Conservation (phyloP, 2,113 vertebrate species). For the Dipodomys merriami region DNA sequence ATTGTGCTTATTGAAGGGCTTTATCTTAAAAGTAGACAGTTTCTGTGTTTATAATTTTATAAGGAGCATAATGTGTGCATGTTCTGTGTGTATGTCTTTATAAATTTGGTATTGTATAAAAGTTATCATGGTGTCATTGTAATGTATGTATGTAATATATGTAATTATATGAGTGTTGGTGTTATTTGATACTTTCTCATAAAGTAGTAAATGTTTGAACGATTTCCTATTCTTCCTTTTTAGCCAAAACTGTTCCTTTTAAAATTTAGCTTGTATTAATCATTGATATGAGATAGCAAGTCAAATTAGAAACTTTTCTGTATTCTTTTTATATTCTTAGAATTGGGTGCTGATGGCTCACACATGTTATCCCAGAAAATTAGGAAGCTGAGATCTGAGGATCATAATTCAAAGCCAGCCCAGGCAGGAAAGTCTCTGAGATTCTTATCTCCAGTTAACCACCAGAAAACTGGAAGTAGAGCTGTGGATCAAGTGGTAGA, state of each 20-base stretch:
- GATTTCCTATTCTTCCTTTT: constrained; percentile 61
- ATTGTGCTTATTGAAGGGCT: constrained; percentile 51
- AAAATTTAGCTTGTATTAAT: constrained; percentile 47
- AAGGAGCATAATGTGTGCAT: constrained; percentile 66
- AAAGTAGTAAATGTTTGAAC: constrained; percentile 64
- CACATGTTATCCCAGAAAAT: too few species aligned
- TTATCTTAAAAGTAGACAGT: constrained; percentile 61
- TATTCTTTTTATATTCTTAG: neutral
- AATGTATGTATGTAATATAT: constrained; percentile 31
- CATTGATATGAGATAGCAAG: neutral
- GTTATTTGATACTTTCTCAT: constrained; percentile 62
- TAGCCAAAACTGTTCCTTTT: constrained; percentile 54
- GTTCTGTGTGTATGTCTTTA: constrained; percentile 64
- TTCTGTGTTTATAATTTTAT: constrained; percentile 64
- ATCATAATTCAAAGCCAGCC: too few species aligned
- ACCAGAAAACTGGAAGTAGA: too few species aligned
- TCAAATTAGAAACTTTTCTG: neutral
- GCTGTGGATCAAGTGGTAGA: too few species aligned
- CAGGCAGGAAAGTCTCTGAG: too few species aligned
- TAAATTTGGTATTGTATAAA: constrained; percentile 71
- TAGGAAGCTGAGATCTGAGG: too few species aligned
- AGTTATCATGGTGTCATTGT: constrained; percentile 43
- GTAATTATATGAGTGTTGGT: constrained; percentile 39
- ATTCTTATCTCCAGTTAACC: too few species aligned
- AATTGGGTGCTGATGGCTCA: too few species aligned